Conservation (phyloP, 2,113 vertebrate species). For the Psephotus haematonotus region DNA sequence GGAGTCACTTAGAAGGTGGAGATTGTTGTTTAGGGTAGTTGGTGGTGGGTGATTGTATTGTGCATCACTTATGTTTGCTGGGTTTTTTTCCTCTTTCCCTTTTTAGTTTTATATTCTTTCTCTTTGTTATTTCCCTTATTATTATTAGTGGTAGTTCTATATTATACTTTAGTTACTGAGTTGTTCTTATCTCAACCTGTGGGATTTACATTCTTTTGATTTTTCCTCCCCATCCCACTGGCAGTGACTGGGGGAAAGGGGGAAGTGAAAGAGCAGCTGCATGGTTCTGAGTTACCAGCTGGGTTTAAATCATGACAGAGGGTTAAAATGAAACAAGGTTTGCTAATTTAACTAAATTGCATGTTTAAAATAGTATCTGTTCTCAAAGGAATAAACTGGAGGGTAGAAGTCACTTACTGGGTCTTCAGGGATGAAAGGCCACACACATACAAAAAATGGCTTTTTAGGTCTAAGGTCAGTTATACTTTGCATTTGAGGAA, state of each 20-base stretch:
- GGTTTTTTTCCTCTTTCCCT: background rate
- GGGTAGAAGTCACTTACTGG: background rate
- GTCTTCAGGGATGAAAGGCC: background rate
- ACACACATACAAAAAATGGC: background rate
- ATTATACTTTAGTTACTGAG: background rate
- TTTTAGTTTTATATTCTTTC: background rate
- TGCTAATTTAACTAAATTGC: background rate
- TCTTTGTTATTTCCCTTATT: background rate
- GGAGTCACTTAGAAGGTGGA: background rate
- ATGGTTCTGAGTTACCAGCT: background rate
- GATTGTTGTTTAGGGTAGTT: background rate
- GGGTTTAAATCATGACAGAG: background rate
- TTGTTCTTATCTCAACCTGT: background rate
- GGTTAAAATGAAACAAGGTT: background rate
- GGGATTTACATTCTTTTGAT: background rate
- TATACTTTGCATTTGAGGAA: background rate
- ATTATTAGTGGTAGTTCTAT: background rate
- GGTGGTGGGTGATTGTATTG: background rate
- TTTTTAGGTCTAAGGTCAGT: background rate
- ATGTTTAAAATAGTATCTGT: background rate
- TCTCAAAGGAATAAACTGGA: background rate
- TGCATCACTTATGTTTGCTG: background rate
- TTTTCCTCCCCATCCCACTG: background rate
- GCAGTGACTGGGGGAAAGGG: background rate
- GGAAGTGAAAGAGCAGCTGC: background rate